Conservation (phyloP, 2,797 vertebrate species). For the Smutsia gigantea region DNA sequence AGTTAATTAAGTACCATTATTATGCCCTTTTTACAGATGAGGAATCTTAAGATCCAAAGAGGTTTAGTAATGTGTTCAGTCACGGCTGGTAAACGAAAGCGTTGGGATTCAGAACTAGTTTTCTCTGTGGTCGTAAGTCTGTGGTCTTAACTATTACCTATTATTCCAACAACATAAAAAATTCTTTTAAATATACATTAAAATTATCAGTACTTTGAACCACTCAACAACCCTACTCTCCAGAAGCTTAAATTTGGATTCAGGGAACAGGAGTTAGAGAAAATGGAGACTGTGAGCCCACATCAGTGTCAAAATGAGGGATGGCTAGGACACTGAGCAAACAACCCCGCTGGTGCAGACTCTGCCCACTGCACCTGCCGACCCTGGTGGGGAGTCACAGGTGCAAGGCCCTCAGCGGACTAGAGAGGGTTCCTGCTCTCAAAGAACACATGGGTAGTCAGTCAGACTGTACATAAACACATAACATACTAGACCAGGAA, state of each 20-base stretch:
- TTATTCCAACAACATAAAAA: conserved; percentile 32
- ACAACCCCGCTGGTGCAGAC: neutral
- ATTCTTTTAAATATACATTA: neutral
- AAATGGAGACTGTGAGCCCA: neutral
- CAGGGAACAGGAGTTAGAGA: neutral
- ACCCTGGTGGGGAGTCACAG: neutral
- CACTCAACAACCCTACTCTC: neutral
- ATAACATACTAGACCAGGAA: neutral
- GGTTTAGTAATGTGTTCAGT: neutral
- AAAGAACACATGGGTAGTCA: neutral
- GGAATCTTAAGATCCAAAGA: conserved; percentile 32
- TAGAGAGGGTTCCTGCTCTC: conserved; percentile 1
- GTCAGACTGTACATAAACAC: neutral
- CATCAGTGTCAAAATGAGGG: neutral
- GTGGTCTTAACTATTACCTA: neutral
- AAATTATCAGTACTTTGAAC: conserved; percentile 17
- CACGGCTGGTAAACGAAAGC: neutral
- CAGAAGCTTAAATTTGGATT: neutral
- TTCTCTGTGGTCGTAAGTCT: neutral
- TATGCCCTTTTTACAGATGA: conserved; percentile 9
- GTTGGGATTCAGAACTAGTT: neutral
- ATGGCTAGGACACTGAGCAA: neutral
- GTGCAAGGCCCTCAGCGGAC: neutral
- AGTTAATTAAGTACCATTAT: conserved; percentile 10
- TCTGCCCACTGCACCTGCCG: neutral